These are phyloP conservation scores for Leptinotarsa tumamoca DNA, from an alignment of 2,888 invertebrate species.

Conservation along the genomic window DNA sequence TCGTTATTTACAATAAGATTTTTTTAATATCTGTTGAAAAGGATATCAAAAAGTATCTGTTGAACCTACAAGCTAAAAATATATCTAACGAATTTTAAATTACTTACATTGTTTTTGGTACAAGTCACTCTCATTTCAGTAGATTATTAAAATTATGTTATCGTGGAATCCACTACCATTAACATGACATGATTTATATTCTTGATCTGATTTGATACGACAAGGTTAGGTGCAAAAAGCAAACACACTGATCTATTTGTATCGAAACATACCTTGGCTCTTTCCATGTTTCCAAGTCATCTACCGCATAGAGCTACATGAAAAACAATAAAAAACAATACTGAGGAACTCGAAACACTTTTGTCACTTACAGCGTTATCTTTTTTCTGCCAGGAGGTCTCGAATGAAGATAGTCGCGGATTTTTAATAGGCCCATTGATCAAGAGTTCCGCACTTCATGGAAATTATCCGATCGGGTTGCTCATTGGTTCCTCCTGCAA, in stretches of 20 bases:
- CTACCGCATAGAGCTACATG: neutral
- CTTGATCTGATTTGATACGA: neutral
- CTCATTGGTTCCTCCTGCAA: slow-evolving; percentile 31
- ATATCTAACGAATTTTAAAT: no score
- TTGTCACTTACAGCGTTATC: slow-evolving; percentile 42
- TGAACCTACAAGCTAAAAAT: no score
- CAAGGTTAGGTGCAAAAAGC: neutral
- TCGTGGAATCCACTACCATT: no score
- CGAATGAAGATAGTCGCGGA: slow-evolving; percentile 59
- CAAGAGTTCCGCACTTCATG: slow-evolving; percentile 49
- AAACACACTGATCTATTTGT: neutral
- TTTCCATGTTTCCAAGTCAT: slow-evolving; percentile 6
- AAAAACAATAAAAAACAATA: neutral
- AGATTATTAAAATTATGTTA: no score
- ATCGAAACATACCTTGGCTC: neutral
- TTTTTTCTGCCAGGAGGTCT: slow-evolving; percentile 63
- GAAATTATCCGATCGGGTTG: slow-evolving; percentile 36
- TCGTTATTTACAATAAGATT: no score
- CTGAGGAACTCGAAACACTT: neutral
- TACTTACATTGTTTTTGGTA: no score
- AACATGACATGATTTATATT: no score
- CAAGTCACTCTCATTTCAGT: no score
- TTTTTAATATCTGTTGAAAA: no score
- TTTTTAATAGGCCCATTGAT: slow-evolving; percentile 61
- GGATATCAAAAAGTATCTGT: no score